Evolutionary conservation across 2,888 invertebrate genomes (phyloP).

Genomic region (Clunio marinus): DNA sequence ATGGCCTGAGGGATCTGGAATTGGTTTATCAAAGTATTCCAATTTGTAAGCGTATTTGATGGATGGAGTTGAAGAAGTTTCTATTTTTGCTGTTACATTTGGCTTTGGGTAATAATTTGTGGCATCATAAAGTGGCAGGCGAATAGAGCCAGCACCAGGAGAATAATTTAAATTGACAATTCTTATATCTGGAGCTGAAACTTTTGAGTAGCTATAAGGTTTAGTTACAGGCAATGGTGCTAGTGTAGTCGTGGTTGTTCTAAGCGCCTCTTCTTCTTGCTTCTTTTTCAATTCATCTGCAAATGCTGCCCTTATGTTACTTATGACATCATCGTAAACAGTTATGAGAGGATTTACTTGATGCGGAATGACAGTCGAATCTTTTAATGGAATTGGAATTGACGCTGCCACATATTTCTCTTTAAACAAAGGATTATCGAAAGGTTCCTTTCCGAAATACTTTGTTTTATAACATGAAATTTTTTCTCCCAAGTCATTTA

Average conservation of each 20-base stretch:
- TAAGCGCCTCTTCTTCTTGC: background rate
- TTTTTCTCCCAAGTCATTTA: slow-evolving; percentile 65
- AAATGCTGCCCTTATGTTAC: slow-evolving; percentile 40
- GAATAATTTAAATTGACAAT: background rate
- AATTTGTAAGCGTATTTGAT: background rate
- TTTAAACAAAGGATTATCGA: slow-evolving; percentile 69
- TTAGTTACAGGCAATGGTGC: background rate
- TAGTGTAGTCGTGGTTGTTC: background rate
- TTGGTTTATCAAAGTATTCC: background rate
- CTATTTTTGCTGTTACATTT: background rate
- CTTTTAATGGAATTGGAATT: background rate
- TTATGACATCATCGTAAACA: slow-evolving; percentile 41
- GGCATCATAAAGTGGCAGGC: slow-evolving; percentile 23
- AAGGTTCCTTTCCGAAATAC: slow-evolving; percentile 69
- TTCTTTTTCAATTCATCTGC: slow-evolving; percentile 25
- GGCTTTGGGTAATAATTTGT: slow-evolving; percentile 22
- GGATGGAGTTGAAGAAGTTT: background rate
- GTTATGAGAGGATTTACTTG: slow-evolving; percentile 30
- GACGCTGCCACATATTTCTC: slow-evolving; percentile 49
- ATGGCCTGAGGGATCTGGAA: background rate
- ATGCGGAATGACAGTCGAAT: background rate
- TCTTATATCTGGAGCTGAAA: background rate
- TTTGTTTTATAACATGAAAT: slow-evolving; percentile 70
- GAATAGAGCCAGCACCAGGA: background rate
- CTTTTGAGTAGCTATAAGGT: background rate